Conservation (phyloP, 2,113 vertebrate species). For the Gobiocypris rarus region DNA sequence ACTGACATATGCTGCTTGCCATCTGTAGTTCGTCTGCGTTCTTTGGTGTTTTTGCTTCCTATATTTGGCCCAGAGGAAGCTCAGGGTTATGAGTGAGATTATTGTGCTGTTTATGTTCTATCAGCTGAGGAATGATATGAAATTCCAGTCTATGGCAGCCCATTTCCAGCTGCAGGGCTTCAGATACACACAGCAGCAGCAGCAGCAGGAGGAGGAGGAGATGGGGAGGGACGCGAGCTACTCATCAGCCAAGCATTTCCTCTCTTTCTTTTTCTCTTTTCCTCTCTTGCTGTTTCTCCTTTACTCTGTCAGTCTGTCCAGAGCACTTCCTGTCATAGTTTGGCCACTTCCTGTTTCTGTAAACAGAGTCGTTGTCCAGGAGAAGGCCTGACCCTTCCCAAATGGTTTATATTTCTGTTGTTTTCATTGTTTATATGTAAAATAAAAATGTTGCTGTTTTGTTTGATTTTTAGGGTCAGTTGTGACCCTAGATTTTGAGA, state of each 20-base stretch:
- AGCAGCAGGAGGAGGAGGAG: constrained; percentile 27
- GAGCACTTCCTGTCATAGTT: constrained; percentile 22
- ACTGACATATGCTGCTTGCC: background rate
- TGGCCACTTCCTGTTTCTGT: constrained; percentile 21
- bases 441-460: background rate
- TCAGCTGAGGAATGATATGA: constrained; percentile 33
- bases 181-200: constrained; percentile 9
- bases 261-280: constrained; percentile 29
- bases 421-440: background rate
- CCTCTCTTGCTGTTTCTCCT: background rate
- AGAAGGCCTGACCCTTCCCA: background rate
- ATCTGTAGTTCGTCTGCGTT: constrained; percentile 8
- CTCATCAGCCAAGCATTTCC: constrained; percentile 55
- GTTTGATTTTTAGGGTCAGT: too few species aligned
- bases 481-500: background rate
- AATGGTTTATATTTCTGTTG: background rate
- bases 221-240: constrained; percentile 24
- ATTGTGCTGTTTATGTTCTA: constrained; percentile 33
- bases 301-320: background rate
- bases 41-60: background rate
- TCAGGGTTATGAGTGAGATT: constrained; percentile 11
- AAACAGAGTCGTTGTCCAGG: constrained; percentile 13
- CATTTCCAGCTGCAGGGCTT: constrained; percentile 20
- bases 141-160: constrained; percentile 35
- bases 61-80: constrained; percentile 29